Conservation (phyloP, 1,140 invertebrate genomes). For the Lordiphosa mommai region DNA sequence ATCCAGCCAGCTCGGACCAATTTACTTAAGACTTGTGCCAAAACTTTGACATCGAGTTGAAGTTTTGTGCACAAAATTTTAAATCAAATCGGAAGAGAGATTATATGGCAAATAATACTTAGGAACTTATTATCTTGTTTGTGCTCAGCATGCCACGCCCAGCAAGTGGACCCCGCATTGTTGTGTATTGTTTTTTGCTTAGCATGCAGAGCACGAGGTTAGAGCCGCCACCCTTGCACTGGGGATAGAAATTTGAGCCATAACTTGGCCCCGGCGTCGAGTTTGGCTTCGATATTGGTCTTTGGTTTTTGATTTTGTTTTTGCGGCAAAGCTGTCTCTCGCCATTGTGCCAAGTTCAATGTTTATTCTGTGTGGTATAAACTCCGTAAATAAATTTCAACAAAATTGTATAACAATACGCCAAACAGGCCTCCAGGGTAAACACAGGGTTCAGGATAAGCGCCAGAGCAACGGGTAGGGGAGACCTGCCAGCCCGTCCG, state of each 20-base stretch:
- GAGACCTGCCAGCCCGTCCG: neutral
- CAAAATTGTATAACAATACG: slow-evolving; percentile 76
- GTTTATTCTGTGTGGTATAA: slow-evolving; percentile 73
- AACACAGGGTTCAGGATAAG: slow-evolving; percentile 42
- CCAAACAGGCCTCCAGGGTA: slow-evolving; percentile 68
- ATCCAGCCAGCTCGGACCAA: slow-evolving; percentile 46
- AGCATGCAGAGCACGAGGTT: slow-evolving; percentile 65
- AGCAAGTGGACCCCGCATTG: slow-evolving; percentile 10
- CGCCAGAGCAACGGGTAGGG: neutral
- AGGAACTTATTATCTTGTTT: slow-evolving; percentile 78
- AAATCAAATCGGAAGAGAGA: slow-evolving; percentile 65
- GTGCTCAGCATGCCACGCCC: slow-evolving; percentile 41
- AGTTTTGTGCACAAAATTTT: slow-evolving; percentile 48
- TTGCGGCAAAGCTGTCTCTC: slow-evolving; percentile 3
- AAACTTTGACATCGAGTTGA: slow-evolving; percentile 63
- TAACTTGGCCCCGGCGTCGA: slow-evolving; percentile 51
- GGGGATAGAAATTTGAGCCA: slow-evolving; percentile 73
- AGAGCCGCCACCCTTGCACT: slow-evolving; percentile 32
- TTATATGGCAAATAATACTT: slow-evolving; percentile 75
- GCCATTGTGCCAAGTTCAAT: slow-evolving; percentile 64
- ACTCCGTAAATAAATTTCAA: slow-evolving; percentile 78
- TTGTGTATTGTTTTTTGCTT: slow-evolving; percentile 29
- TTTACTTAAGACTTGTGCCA: slow-evolving; percentile 37
- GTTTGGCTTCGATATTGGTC: slow-evolving; percentile 62
- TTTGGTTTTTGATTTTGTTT: slow-evolving; percentile 51